Evolutionary conservation across 2,797 vertebrate species (phyloP), one percentile per base, ranked within the genome.

Genomic region (Momotus momota): DNA sequence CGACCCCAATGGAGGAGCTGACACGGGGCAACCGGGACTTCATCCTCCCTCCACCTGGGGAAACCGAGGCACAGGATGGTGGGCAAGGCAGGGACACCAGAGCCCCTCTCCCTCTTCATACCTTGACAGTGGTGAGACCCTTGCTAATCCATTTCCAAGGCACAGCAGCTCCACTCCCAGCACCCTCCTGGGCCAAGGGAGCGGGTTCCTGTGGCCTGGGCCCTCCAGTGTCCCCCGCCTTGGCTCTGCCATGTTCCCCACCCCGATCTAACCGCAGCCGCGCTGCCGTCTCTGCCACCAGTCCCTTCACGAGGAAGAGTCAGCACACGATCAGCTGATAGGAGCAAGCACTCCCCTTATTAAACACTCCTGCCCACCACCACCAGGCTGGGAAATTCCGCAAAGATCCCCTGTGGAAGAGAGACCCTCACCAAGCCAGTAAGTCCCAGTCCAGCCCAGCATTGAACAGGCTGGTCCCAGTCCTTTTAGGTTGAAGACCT

Each of bases 301-400:
- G 80, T 69, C 43, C 29, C 73, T 64, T 82, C 72, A 78, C 10
- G 2, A 92, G 91, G 80, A 77, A 94, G 86, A 96, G 96, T 98
- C 97, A 97, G 97, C 96, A 97, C 96, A 52, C 62, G 51, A 97
- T 98, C 97, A 98, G 97, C 98, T 98, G 98, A 98, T 96, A 97
- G 96, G 88, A 94, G 65, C 87, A 60, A 91, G 86, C 20, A 0
- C 93, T 80, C 27, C 3, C 54, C 49, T 93, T 96, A 96, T 90
- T 96, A 94, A 97, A 94, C 75, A 74, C 72, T 97, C 77, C 92
- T 90, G 92, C 83, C 81, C 1, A 7, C 25, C 2, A 7, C 25
- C 2, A 1, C 61, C 2, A 0, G 38, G 21, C 83, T 79, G 75
- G 31, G 88, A 93, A 80, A 94, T 57, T 43, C 71, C 61, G 51